Evolutionary conservation across 2,888 invertebrate genomes (phyloP).

Genomic region (Sinelater perroti): DNA sequence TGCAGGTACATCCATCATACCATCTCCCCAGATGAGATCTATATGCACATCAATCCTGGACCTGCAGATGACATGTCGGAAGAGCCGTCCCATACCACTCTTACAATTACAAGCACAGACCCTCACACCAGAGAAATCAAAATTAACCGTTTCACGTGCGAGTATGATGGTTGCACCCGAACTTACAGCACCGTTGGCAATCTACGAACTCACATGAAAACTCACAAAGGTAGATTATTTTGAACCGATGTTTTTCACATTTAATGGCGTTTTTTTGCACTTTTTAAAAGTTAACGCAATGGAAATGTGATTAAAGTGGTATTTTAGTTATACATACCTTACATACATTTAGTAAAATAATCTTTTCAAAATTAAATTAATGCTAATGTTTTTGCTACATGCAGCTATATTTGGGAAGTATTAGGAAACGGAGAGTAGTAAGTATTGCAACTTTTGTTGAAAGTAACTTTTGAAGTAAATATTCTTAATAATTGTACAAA

Average conservation of each 20-base stretch:
- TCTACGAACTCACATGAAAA: slow-evolving; percentile 93
- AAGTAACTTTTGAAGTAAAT: no score
- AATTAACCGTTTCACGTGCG: slow-evolving; percentile 80
- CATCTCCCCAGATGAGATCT: slow-evolving; percentile 74
- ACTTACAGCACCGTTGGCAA: slow-evolving; percentile 95
- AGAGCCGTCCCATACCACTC: slow-evolving; percentile 73
- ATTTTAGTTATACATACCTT: no score
- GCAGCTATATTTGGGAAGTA: no score
- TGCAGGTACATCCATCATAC: slow-evolving; percentile 74
- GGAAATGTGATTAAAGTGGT: no score
- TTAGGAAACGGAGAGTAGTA: no score
- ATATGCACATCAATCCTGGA: slow-evolving; percentile 75
- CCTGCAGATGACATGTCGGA: slow-evolving; percentile 69
- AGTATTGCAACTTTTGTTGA: no score
- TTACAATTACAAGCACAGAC: slow-evolving; percentile 72
- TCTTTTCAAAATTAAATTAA: no score
- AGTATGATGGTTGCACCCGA: slow-evolving; percentile 86
- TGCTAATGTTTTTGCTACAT: no score
- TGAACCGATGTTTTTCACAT: not conserved
- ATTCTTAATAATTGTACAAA: no score
- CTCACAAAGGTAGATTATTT: slow-evolving; percentile 81
- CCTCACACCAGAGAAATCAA: slow-evolving; percentile 67
- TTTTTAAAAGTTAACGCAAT: no score
- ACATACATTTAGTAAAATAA: no score
- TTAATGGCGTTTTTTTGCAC: no score